Evolutionary conservation across 2,113 vertebrate genomes (phyloP).

Genomic region (Phoxinus phoxinus): DNA sequence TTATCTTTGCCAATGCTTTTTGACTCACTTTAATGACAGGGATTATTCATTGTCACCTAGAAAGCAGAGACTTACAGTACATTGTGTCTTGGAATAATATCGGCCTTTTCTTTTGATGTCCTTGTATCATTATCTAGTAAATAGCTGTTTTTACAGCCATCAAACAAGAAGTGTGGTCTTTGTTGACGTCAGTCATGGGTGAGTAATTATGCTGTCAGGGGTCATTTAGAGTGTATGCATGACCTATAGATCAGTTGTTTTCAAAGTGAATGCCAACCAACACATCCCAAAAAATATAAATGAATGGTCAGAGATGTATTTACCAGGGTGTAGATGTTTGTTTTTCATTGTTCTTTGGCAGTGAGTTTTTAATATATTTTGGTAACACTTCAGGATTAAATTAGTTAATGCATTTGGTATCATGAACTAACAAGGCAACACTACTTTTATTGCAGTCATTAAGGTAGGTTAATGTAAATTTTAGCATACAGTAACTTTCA

Average conservation of each 20-base stretch:
- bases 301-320: not conserved
- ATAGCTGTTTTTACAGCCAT: not conserved
- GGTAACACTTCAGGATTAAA: not conserved
- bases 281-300: not conserved
- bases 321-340: not conserved
- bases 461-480: not conserved
- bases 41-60: not conserved
- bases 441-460: not conserved
- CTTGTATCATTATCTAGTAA: not conserved
- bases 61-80: not conserved
- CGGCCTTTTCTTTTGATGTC: not conserved
- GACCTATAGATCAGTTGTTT: not conserved
- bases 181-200: constrained; percentile 8
- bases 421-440: not conserved
- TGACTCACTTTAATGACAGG: not conserved
- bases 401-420: not conserved
- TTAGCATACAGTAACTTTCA: not conserved
- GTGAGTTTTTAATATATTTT: not conserved
- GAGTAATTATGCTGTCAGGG: not conserved
- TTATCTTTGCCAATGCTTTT: not conserved
- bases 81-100: not conserved
- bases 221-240: not conserved
- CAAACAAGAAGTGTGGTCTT: too few species aligned
- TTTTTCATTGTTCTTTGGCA: not conserved
- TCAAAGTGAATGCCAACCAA: not conserved